Conservation (phyloP, 92 coral and sea anemone species). For the Desmophyllum pertusum region DNA sequence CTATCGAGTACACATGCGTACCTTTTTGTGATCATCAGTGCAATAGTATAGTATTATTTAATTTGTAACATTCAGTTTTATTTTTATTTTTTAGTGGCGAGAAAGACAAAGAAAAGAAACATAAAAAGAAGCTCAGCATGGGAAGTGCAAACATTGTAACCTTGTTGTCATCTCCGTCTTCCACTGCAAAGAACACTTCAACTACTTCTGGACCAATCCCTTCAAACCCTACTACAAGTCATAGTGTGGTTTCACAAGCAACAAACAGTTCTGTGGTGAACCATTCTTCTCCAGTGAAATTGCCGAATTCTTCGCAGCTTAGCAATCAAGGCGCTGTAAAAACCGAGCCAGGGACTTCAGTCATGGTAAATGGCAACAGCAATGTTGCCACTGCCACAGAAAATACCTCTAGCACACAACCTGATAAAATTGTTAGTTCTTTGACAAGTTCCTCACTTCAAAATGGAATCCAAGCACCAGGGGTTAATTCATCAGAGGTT, state of each 20-base stretch:
- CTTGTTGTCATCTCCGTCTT: conserved; percentile 19
- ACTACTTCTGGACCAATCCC: conserved; percentile 10
- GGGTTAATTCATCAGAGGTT: conserved; percentile 8
- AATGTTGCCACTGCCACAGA: neutral
- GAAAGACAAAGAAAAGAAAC: conserved; percentile 79
- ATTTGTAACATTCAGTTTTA: neutral
- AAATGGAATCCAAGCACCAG: conserved; percentile 58
- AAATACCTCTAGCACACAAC: neutral
- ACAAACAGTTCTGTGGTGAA: neutral
- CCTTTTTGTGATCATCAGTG: too few species aligned
- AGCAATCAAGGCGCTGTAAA: conserved; percentile 26
- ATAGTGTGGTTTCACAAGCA: conserved; percentile 11
- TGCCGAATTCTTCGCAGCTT: conserved; percentile 7
- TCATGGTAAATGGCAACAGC: conserved; percentile 12
- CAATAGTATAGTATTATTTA: neutral
- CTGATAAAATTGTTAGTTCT: conserved; percentile 7
- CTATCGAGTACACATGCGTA: too few species aligned
- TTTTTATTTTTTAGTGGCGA: conserved; percentile 67
- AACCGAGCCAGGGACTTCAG: conserved; percentile 20
- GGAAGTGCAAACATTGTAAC: conserved; percentile 34
- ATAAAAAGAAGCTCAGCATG: conserved; percentile 66
- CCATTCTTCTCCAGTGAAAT: conserved; percentile 23
- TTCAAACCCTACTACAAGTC: conserved; percentile 32
- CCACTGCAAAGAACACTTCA: conserved; percentile 27
- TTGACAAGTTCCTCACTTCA: conserved; percentile 1